phyloP scores from a whole-genome alignment of 2,888 invertebrate genomes.

The Octodonta nipae region DNA sequence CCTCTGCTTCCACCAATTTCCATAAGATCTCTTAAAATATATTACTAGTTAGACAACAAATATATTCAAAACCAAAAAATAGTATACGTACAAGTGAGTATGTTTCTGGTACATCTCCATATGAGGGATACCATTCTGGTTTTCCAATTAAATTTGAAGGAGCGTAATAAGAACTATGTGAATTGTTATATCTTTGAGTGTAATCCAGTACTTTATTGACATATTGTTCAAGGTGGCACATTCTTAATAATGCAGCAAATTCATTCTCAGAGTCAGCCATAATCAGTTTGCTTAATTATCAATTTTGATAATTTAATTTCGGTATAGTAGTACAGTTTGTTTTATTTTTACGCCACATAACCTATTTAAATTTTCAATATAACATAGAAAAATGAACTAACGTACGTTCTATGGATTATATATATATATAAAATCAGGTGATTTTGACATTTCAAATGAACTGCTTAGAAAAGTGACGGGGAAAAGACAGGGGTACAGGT shows the following conservation, averaged over 20 bases:
- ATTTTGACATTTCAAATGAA: too few species aligned
- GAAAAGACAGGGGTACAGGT: too few species aligned
- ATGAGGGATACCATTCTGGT: conserved; percentile 72
- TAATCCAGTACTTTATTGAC: conserved; percentile 67
- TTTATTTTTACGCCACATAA: too few species aligned
- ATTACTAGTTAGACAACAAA: conserved; percentile 2
- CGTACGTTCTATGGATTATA: too few species aligned
- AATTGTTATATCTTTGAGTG: conserved; percentile 82
- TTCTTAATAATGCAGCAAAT: conserved; percentile 20
- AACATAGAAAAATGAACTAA: too few species aligned
- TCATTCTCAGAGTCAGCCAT: too few species aligned
- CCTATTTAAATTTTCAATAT: too few species aligned
- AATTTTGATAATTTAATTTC: too few species aligned
- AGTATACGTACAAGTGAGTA: conserved; percentile 65
- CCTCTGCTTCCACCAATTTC: conserved; percentile 73
- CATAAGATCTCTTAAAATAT: conserved; percentile 60
- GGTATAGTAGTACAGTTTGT: too few species aligned
- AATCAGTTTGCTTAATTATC: too few species aligned
- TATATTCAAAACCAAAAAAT: neutral
- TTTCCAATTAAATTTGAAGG: conserved; percentile 75
- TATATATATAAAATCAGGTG: too few species aligned
- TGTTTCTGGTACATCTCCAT: conserved; percentile 83
- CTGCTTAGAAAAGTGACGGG: too few species aligned
- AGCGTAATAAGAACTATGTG: conserved; percentile 75
- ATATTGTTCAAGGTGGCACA: conserved; percentile 56